Conservation (phyloP, 2,113 vertebrate genomes). For the Melanerpes aurifrons region DNA sequence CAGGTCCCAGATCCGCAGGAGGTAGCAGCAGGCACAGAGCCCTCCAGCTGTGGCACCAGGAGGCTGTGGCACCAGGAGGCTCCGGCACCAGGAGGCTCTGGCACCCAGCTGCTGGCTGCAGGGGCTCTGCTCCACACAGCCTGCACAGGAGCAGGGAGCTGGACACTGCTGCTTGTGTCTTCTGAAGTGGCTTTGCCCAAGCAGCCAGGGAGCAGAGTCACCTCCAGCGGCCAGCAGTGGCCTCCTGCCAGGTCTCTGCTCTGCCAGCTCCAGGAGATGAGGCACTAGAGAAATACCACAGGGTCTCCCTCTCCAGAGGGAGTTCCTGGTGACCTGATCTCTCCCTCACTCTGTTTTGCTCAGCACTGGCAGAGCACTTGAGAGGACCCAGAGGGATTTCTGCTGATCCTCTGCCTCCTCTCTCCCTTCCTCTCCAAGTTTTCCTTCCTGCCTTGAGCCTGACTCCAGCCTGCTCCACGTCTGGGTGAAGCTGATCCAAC, state of each 20-base stretch:
- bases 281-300: not conserved
- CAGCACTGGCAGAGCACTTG: conserved; percentile 29
- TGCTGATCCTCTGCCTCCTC: not conserved
- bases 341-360: conserved; percentile 40
- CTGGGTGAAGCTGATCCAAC: not conserved
- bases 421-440: conserved; percentile 41
- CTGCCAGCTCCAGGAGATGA: conserved; percentile 33
- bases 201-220: not conserved
- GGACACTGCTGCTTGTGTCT: not conserved
- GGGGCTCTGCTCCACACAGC: not conserved
- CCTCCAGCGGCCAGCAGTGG: not conserved
- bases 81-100: not conserved
- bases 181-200: conserved; percentile 18
- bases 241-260: not conserved
- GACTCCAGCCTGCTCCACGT: not conserved
- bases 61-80: not conserved
- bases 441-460: conserved; percentile 44
- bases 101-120: not conserved
- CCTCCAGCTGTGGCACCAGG: fast-evolving
- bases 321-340: conserved; percentile 51
- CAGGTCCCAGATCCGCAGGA: not conserved
- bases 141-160: not conserved
- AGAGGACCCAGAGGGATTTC: conserved; percentile 55
- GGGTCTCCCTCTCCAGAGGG: conserved; percentile 35
- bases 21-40: not conserved